These are phyloP conservation scores for Hirtodrosophila cameraria DNA, from an alignment of 2,888 invertebrate species.

Conservation along the genomic window DNA sequence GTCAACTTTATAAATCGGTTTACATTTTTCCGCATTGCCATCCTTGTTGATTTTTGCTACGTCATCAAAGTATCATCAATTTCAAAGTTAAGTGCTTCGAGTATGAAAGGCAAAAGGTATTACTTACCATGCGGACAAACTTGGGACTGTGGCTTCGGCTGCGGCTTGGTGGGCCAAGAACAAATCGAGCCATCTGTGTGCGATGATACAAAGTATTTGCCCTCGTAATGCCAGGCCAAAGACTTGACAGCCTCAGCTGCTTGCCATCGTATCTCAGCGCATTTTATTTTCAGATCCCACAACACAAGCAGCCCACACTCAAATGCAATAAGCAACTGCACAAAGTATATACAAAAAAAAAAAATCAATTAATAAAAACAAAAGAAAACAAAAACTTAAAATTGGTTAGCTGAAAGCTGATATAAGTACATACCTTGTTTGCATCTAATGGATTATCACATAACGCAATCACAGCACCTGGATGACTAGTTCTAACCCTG, in stretches of 20 bases:
- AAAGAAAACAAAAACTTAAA: too few species aligned
- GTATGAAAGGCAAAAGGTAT: background rate
- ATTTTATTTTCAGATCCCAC: constrained; percentile 96
- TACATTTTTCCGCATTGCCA: constrained; percentile 96
- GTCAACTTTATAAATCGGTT: constrained; percentile 97
- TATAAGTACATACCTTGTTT: constrained; percentile 97
- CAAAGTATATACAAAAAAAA: background rate
- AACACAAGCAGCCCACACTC: constrained; percentile 97
- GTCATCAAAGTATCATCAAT: constrained; percentile 14
- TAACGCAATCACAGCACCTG: constrained; percentile 97
- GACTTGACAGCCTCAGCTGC: constrained; percentile 92
- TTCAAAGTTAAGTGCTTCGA: background rate
- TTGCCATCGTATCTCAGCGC: constrained; percentile 93
- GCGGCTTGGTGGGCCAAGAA: constrained; percentile 93
- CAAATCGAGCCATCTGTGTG: constrained; percentile 98
- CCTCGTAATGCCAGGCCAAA: constrained; percentile 98
- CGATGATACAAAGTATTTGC: constrained; percentile 97
- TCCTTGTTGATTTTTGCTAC: constrained; percentile 92
- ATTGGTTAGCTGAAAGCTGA: background rate
- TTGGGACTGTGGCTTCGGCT: constrained; percentile 91
- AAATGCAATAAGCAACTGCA: constrained; percentile 96
- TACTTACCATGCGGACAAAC: constrained; percentile 95
- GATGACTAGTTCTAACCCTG: constrained; percentile 97
- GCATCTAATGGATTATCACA: constrained; percentile 98
- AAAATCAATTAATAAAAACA: background rate